These are phyloP conservation scores for Falco biarmicus DNA, from an alignment of 2,797 vertebrate genomes.

Conservation along the genomic window DNA sequence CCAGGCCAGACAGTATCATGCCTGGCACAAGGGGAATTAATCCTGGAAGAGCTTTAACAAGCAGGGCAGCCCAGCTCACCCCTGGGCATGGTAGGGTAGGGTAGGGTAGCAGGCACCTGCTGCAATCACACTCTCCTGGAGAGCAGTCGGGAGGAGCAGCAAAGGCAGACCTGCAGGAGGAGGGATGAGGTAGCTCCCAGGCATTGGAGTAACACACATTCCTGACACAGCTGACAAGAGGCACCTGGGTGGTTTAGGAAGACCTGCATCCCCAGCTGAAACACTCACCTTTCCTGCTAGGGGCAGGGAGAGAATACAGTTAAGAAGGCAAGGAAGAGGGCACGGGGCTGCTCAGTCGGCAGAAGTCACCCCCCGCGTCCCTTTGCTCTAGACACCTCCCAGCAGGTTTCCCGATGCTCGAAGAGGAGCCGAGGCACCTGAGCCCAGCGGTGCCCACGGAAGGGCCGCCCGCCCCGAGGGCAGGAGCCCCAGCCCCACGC, in stretches of 20 bases:
- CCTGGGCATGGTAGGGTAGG: neutral
- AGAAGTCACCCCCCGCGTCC: neutral
- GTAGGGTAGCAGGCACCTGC: neutral
- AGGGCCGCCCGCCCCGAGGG: neutral
- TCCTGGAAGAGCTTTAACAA: neutral
- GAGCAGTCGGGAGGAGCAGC: neutral
- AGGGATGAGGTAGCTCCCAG: neutral
- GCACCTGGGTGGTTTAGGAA: neutral
- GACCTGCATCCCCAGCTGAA: neutral
- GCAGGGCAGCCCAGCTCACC: neutral
- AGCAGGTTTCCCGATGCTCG: neutral
- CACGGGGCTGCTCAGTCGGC: rapidly evolving
- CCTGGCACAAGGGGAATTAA: neutral
- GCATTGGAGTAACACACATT: rapidly evolving
- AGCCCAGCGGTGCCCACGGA: neutral
- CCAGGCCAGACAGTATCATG: rapidly evolving
- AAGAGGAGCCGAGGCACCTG: neutral
- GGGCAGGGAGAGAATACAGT: neutral
- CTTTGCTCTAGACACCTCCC: neutral
- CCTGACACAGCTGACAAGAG: neutral
- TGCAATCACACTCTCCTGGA: neutral
- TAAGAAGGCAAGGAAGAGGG: too few species aligned
- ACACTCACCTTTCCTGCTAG: neutral
- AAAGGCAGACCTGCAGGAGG: neutral
- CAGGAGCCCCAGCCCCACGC: neutral